Evolutionary conservation across 2,888 invertebrate species (phyloP), one percentile per base, ranked within the genome.

Genomic region (Philonicus albiceps): DNA sequence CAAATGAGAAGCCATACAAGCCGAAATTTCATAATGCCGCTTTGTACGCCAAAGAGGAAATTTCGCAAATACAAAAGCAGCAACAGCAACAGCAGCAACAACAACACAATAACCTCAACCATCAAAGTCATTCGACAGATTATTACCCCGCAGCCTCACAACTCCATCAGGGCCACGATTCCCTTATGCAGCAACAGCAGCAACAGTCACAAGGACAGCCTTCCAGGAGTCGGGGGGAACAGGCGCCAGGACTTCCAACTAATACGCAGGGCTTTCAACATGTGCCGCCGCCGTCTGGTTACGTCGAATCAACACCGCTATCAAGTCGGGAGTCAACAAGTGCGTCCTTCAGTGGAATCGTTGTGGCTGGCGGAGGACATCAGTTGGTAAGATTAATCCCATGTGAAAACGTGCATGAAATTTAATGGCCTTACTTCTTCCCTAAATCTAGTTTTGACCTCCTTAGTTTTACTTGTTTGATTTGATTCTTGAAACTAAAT

Each of bases 21-120:
- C 96, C 96, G 86, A 96, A 96, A 92, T 96, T 96, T 90, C 95
- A 94, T 89, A 95, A 95, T 91, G 95, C 94, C 88, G 93, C 94
- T 34, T 91, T 94, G 88, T 94, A 94, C 91, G 92, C 93, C 90
- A 93, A 93, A 88, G 93, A 93, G 85, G 93, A 93, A 53, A 49
- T n/a, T 40, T 86, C 43, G 84, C 89, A 87, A 86, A 88, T 86
- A 76, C 87, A 87, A 49, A 49, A 80, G 84, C 89, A 87, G 86
- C 88, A 87, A 72, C 87, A 86, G 49, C 88, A 86, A 13, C 88
- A 43, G n/a, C n/a, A 43, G 40, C 49, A 89, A 4, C 85, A 88
- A n/a, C 90, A 86, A 22, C 89, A 22, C 37, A 80, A 72, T 78
- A 64, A 72, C 87, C 27, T 75, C 89, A 78, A 40, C n/a, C 72